phyloP scores from a whole-genome alignment of 2,113 vertebrate genomes.

The Emydocephalus ijimae region DNA sequence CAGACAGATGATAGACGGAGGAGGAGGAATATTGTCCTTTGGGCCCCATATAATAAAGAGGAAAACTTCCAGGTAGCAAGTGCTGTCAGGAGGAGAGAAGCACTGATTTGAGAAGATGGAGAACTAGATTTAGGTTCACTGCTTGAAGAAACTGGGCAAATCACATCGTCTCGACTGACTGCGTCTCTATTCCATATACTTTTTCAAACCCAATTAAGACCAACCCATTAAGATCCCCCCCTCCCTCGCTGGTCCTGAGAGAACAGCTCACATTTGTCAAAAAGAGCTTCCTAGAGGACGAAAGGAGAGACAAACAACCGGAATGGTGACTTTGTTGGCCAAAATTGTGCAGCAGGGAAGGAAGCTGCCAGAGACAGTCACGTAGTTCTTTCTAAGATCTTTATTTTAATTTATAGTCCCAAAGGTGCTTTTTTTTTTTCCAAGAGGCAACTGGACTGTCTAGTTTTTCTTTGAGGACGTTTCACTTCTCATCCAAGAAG shows the following conservation, averaged over 20 bases:
- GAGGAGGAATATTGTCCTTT: background rate
- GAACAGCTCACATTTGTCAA: background rate
- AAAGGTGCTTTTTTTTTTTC: no score
- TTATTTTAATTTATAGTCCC: background rate
- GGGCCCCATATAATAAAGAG: background rate
- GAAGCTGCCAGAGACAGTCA: background rate
- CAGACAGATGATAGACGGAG: no score
- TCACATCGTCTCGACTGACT: background rate
- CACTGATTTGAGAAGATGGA: background rate
- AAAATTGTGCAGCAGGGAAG: background rate
- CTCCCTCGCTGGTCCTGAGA: background rate
- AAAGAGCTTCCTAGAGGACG: background rate
- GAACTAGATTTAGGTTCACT: background rate
- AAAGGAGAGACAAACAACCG: background rate
- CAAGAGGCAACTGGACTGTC: no score
- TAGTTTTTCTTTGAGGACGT: no score
- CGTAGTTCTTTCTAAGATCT: background rate
- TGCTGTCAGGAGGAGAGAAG: background rate
- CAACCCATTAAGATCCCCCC: background rate
- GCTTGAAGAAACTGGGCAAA: background rate
- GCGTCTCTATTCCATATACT: background rate
- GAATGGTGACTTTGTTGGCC: background rate
- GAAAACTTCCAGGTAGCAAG: background rate
- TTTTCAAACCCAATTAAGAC: background rate
- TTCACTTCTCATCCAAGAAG: no score